Percentiles rank a stretch among this genome's conserved stretches.
Conservation (phyloP, 1,140 invertebrate genomes). For the Pseudomyrmex concolor region DNA sequence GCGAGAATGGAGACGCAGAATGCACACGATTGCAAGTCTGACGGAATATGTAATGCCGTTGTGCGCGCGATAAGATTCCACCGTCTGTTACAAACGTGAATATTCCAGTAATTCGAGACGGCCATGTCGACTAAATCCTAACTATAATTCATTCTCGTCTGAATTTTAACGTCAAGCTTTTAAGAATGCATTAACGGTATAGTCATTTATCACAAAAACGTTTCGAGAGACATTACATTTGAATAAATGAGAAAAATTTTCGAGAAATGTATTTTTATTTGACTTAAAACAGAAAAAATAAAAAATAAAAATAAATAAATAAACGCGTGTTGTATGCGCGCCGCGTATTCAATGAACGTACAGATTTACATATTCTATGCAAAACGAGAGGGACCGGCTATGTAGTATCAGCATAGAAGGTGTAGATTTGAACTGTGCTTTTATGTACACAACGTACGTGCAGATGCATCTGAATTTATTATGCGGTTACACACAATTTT, state of each 20-base stretch:
- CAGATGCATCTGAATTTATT: slow-evolving; percentile 49
- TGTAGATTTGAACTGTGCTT: slow-evolving; percentile 37
- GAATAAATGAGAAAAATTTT: slow-evolving; percentile 24
- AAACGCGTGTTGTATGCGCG: too few relatives aligned
- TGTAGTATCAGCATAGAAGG: slow-evolving; percentile 18
- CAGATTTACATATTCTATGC: slow-evolving; percentile 35
- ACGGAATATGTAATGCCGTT: slow-evolving; percentile 44
- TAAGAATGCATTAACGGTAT: neutral
- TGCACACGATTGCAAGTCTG: slow-evolving; percentile 37
- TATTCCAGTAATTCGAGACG: slow-evolving; percentile 10
- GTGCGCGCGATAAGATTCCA: slow-evolving; percentile 34
- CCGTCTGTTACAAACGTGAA: slow-evolving; percentile 31
- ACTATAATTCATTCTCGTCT: slow-evolving; percentile 24
- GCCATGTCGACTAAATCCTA: neutral
- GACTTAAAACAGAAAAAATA: slow-evolving; percentile 2
- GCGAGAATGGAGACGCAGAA: slow-evolving; percentile 5
- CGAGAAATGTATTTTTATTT: neutral
- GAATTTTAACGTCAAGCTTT: neutral
- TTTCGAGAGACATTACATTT: neutral
- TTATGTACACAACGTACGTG: neutral
- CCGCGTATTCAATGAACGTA: slow-evolving; percentile 22
- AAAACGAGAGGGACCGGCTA: neutral
- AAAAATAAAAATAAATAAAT: too few relatives aligned
- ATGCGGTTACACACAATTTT: slow-evolving; percentile 11
- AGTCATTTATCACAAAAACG: neutral